These are phyloP conservation scores for Cabera pusaria DNA, from an alignment of 2,888 invertebrate species.

Conservation along the genomic window DNA sequence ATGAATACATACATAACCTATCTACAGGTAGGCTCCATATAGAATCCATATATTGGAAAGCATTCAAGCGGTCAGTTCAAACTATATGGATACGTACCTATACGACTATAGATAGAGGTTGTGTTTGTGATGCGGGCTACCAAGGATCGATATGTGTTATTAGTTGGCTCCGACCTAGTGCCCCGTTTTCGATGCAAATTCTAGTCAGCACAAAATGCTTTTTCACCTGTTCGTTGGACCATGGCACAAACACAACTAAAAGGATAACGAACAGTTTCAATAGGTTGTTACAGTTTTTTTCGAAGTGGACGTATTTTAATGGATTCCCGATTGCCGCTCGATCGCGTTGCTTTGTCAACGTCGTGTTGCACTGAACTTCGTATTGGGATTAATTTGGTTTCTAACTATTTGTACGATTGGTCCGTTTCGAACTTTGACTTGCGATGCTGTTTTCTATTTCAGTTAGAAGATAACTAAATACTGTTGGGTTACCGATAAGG, in stretches of 20 bases:
- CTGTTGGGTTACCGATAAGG: not conserved
- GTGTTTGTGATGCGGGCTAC: not conserved
- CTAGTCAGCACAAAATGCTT: not conserved
- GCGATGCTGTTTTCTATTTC: too few relatives aligned
- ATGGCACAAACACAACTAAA: conserved; percentile 4
- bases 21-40: too few relatives aligned
- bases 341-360: conserved; percentile 4
- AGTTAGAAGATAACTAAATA: too few relatives aligned
- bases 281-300: conserved; percentile 11
- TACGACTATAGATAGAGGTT: too few relatives aligned
- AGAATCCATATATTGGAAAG: too few relatives aligned
- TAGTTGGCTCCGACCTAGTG: conserved; percentile 12
- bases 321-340: conserved; percentile 8
- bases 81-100: too few relatives aligned
- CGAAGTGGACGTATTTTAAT: conserved; percentile 13
- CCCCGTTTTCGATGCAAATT: conserved; percentile 9
- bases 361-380: conserved; percentile 1
- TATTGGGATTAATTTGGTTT: not conserved
- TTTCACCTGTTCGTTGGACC: conserved; percentile 3
- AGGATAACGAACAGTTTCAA: not conserved
- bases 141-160: conserved; percentile 15
- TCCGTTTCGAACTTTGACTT: too few relatives aligned
- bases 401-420: not conserved
- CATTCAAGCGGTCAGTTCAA: too few relatives aligned
- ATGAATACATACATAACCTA: too few relatives aligned